Percentiles rank a stretch among this genome's conserved stretches.
These are phyloP conservation scores for Cydia pomonella DNA, from an alignment of 1,140 invertebrate genomes.

Conservation along the genomic window DNA sequence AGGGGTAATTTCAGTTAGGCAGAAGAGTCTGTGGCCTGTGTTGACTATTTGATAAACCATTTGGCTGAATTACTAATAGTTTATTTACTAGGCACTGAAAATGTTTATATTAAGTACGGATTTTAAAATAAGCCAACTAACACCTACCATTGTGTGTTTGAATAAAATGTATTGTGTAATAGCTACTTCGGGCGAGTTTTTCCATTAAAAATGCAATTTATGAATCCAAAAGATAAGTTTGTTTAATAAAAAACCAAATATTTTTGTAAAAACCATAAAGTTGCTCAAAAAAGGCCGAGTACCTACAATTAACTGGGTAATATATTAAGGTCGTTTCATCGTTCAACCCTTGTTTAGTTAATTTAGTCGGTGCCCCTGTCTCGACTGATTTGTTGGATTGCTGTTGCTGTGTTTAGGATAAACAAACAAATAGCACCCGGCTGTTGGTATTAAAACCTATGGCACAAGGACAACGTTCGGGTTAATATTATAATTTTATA, in stretches of 20 bases:
- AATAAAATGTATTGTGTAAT: too few species aligned
- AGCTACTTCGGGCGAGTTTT: neutral
- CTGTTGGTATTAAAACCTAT: neutral
- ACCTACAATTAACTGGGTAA: constrained; percentile 30
- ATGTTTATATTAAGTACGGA: neutral
- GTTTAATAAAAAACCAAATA: constrained; percentile 14
- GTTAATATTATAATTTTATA: neutral
- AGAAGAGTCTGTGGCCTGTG: too few species aligned
- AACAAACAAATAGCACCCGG: constrained; percentile 17
- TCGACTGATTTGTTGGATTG: constrained; percentile 33
- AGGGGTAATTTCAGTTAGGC: too few species aligned
- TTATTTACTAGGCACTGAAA: too few species aligned
- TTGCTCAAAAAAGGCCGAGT: constrained; percentile 13
- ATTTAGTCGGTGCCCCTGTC: constrained; percentile 32
- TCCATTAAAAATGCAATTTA: constrained; percentile 5
- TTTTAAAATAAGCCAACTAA: neutral
- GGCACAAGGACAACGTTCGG: neutral
- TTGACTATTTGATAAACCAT: too few species aligned
- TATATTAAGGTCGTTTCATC: constrained; percentile 33
- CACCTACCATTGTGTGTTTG: too few species aligned
- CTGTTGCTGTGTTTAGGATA: constrained; percentile 25
- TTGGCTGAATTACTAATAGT: too few species aligned
- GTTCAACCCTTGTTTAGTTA: constrained; percentile 33
- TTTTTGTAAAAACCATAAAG: constrained; percentile 6
- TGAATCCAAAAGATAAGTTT: constrained; percentile 15